Evolutionary conservation across 37 sponge, comb jelly and placozoan genomes (phyloP).

Genomic region (Bolinopsis microptera): DNA sequence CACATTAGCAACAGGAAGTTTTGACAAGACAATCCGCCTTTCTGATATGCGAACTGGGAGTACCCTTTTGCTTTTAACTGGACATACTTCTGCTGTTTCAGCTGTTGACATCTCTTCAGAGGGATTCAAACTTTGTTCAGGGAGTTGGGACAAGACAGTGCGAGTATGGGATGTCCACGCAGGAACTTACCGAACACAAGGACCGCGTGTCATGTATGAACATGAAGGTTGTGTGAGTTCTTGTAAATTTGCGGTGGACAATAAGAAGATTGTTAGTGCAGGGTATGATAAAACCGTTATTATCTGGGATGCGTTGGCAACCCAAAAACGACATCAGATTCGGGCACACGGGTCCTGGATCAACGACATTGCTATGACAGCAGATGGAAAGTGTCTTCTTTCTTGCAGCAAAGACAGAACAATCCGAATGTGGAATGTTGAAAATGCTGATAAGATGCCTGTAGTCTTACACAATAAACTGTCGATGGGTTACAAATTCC

Average conservation of each 20-base stretch:
- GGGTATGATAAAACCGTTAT: constrained; percentile 39
- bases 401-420: constrained; percentile 57
- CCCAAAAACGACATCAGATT: constrained; percentile 28
- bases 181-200: constrained; percentile 67
- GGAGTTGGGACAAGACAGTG: constrained; percentile 86
- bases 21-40: constrained; percentile 41
- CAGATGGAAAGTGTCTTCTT: constrained; percentile 21
- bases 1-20: constrained; percentile 47
- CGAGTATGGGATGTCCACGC: constrained; percentile 76
- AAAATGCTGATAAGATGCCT: constrained; percentile 40
- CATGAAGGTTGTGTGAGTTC: constrained; percentile 93
- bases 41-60: constrained; percentile 1
- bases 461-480: constrained; percentile 39
- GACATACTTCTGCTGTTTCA: constrained; percentile 52
- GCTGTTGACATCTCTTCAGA: constrained; percentile 37
- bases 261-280: constrained; percentile 51
- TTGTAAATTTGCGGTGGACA: constrained; percentile 76
- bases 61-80: background rate
- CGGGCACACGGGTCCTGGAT: constrained; percentile 59
- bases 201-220: constrained; percentile 71
- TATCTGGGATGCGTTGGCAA: constrained; percentile 63
- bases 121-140: constrained; percentile 71
- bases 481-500: constrained; percentile 33
- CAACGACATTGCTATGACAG: constrained; percentile 37
- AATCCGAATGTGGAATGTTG: constrained; percentile 59